These are phyloP conservation scores for Pteropus alecto DNA, from an alignment of 2,113 vertebrate genomes.

Conservation along the genomic window DNA sequence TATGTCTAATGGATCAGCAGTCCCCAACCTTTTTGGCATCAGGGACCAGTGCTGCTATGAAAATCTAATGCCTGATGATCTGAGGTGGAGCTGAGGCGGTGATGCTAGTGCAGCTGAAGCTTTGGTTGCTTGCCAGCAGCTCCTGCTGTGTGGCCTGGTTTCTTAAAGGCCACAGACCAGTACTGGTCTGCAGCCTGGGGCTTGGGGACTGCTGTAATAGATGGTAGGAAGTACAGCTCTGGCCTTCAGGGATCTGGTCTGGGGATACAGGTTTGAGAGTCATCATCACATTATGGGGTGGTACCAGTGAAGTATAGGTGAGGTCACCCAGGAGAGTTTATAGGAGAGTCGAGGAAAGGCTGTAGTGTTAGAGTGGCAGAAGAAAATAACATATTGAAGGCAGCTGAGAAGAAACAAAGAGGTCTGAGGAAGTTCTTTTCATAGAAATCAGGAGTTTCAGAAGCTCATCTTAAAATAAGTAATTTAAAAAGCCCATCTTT, in stretches of 20 bases:
- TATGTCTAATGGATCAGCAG: neutral
- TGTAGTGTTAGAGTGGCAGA: neutral
- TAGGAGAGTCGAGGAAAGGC: neutral
- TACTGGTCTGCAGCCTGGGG: too few relatives aligned
- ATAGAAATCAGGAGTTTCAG: neutral
- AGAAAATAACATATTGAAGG: neutral
- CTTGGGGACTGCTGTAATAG: neutral
- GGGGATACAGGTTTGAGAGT: slow-evolving; percentile 45
- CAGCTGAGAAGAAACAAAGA: neutral
- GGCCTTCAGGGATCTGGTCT: neutral
- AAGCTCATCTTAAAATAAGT: neutral
- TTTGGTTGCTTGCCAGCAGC: too few relatives aligned
- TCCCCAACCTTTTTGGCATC: too few relatives aligned
- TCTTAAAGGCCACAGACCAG: too few relatives aligned
- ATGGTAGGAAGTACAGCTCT: neutral
- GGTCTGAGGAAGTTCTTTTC: neutral
- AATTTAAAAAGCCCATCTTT: neutral
- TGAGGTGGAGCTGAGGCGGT: too few relatives aligned
- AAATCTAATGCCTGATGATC: too few relatives aligned
- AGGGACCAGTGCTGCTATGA: too few relatives aligned
- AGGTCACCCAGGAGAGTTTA: neutral
- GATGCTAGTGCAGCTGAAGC: too few relatives aligned
- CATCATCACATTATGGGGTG: neutral
- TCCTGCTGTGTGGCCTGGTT: too few relatives aligned
- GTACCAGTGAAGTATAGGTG: neutral